Conservation (phyloP, 2,797 vertebrate genomes). For the Melanitta fusca region DNA sequence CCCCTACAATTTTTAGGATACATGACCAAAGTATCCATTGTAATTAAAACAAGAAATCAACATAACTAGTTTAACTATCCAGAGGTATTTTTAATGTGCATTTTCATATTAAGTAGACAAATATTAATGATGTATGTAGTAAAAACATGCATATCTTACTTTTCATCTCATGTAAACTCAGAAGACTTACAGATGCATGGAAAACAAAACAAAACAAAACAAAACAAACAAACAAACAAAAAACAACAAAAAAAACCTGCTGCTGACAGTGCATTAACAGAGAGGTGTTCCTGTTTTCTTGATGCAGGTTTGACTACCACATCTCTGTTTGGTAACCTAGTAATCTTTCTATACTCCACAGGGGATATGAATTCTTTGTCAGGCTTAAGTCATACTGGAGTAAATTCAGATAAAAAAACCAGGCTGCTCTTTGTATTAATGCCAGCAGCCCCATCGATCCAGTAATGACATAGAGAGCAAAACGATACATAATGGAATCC, state of each 20-base stretch:
- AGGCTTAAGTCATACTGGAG: neutral
- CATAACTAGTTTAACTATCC: neutral
- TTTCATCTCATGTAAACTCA: neutral
- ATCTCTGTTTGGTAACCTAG: neutral
- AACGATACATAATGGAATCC: neutral
- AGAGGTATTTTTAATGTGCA: neutral
- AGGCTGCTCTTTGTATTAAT: neutral
- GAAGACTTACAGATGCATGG: neutral
- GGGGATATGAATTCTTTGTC: neutral
- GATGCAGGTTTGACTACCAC: neutral
- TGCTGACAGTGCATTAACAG: neutral
- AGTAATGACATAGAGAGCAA: neutral
- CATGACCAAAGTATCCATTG: neutral
- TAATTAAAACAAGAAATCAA: neutral
- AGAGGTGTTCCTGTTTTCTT: neutral
- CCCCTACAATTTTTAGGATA: neutral
- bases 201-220: neutral
- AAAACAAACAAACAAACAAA: neutral
- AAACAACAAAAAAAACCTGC: no score
- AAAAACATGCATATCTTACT: neutral
- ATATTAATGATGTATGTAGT: neutral
- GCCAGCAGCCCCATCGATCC: neutral
- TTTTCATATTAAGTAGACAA: neutral
- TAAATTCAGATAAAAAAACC: neutral
- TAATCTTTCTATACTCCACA: neutral